Evolutionary conservation across 2,888 invertebrate species (phyloP).

Genomic region (Lepetodrilus schrolli): DNA sequence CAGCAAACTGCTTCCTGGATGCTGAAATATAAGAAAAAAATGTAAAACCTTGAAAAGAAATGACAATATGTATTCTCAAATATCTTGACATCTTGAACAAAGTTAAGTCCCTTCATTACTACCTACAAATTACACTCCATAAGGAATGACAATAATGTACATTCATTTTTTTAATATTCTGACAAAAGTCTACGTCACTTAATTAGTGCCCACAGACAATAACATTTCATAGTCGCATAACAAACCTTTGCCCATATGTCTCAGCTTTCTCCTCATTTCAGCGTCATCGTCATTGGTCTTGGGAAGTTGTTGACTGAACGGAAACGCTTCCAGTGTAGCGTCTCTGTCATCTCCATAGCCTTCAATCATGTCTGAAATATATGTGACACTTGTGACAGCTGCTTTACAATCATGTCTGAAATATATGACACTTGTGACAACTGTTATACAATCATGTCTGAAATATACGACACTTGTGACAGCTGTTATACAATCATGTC

Average conservation of each 20-base stretch:
- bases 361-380: conserved; percentile 40
- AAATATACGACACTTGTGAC: too few species aligned
- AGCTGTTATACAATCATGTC: too few species aligned
- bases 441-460: too few species aligned
- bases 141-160: neutral
- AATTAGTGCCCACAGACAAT: neutral
- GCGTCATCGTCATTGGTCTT: conserved; percentile 58
- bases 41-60: too few species aligned
- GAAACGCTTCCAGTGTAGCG: conserved; percentile 68
- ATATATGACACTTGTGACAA: too few species aligned
- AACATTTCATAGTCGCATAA: neutral
- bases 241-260: conserved; percentile 72
- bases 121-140: too few species aligned
- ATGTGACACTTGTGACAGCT: too few species aligned
- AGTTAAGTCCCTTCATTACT: too few species aligned
- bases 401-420: too few species aligned
- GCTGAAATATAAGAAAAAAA: too few species aligned
- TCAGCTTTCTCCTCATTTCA: conserved; percentile 68
- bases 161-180: neutral
- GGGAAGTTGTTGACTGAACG: conserved; percentile 66
- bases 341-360: conserved; percentile 71
- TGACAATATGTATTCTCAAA: too few species aligned
- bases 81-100: too few species aligned
- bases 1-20: conserved; percentile 72
- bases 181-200: neutral